Conservation (phyloP, 2,888 invertebrate genomes). For the Sesamia inferens region DNA sequence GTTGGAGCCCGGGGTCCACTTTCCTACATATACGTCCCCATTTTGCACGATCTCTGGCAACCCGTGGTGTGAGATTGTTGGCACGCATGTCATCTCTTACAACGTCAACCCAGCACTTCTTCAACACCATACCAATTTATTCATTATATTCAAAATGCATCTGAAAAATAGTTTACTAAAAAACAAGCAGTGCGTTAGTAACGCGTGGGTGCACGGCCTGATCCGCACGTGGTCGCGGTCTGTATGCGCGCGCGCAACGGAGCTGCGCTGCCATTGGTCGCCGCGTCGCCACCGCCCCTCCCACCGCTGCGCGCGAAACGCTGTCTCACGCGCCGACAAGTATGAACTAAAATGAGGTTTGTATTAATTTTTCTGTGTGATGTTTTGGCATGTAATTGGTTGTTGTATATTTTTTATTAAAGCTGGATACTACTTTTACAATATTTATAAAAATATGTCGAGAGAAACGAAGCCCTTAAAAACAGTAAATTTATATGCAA, state of each 20-base stretch:
- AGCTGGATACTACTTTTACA: not conserved
- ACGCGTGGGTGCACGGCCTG: conserved; percentile 64
- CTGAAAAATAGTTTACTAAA: conserved; percentile 10
- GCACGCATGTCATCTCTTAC: too few species aligned
- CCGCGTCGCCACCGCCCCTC: conserved; percentile 81
- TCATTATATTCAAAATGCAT: not conserved
- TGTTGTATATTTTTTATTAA: not conserved
- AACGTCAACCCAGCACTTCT: too few species aligned
- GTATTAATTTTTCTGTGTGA: conserved; percentile 40
- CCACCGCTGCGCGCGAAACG: conserved; percentile 75
- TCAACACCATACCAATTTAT: not conserved
- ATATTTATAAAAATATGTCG: not conserved
- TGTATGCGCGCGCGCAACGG: conserved; percentile 73
- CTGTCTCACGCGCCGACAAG: conserved; percentile 74
- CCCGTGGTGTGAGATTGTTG: too few species aligned
- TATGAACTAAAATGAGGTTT: conserved; percentile 48
- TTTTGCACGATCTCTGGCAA: too few species aligned
- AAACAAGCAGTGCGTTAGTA: not conserved
- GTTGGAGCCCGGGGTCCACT: too few species aligned
- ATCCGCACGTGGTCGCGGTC: conserved; percentile 78
- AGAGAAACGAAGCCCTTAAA: not conserved
- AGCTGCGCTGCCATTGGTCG: conserved; percentile 80
- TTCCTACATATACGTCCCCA: too few species aligned
- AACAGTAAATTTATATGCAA: not conserved
- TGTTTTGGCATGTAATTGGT: conserved; percentile 20